Conservation (phyloP, 2,113 vertebrate genomes). For the Microtus oregoni region DNA sequence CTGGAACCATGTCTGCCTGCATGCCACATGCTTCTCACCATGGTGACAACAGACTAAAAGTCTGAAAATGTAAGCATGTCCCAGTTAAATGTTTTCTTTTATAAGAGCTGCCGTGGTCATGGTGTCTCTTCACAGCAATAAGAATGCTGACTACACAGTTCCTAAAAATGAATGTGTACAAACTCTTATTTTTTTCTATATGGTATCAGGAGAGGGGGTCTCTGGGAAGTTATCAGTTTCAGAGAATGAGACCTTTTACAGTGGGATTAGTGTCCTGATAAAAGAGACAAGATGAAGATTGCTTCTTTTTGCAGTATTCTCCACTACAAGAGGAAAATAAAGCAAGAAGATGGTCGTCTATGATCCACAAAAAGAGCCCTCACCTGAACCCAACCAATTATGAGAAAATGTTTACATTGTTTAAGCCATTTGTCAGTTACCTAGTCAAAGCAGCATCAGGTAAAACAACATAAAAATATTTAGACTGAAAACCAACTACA, state of each 20-base stretch:
- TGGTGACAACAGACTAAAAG: neutral
- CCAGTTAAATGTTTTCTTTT: neutral
- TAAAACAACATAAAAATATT: neutral
- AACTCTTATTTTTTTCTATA: neutral
- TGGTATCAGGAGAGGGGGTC: neutral
- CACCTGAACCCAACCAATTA: neutral
- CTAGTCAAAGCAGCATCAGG: neutral
- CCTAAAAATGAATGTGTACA: neutral
- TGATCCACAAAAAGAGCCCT: neutral
- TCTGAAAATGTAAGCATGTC: neutral
- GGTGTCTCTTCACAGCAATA: neutral
- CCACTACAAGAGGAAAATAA: neutral
- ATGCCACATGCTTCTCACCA: neutral
- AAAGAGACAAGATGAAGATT: neutral
- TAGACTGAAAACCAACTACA: conserved; percentile 8
- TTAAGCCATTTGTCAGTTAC: neutral
- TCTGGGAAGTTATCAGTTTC: neutral
- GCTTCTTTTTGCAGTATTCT: neutral
- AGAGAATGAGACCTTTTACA: neutral
- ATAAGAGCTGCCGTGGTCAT: neutral
- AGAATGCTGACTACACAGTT: neutral
- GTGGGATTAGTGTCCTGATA: neutral
- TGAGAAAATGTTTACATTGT: neutral
- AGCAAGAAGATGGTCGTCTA: neutral
- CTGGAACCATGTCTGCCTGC: neutral